Percentiles rank a stretch among this genome's conserved stretches.
Conservation (phyloP, 2,797 vertebrate genomes). For the Scyliorhinus canicula region DNA sequence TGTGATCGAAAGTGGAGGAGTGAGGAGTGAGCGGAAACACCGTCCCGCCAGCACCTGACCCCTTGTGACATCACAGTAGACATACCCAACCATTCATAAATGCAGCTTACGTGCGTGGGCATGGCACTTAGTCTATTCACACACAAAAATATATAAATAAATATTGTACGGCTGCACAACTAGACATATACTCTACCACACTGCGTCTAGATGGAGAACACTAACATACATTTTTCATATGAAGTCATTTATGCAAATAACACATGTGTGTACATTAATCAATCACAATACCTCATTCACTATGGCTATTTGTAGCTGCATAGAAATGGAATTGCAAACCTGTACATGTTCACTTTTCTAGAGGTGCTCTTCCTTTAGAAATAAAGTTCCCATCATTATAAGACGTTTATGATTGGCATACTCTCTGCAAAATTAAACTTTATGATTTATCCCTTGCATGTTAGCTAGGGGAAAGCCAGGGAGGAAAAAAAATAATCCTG, state of each 20-base stretch:
- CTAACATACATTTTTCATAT: too few species aligned
- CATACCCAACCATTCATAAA: neutral
- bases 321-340: neutral
- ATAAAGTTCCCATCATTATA: neutral
- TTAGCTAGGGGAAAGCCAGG: neutral
- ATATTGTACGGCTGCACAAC: neutral
- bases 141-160: neutral
- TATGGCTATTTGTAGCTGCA: neutral
- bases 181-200: neutral
- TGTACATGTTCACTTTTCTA: neutral
- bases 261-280: neutral
- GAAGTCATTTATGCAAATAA: neutral
- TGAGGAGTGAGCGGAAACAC: too few species aligned
- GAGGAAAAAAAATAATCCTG: neutral
- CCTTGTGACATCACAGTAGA: too few species aligned
- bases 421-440: neutral
- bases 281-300: neutral
- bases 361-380: neutral
- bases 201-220: neutral
- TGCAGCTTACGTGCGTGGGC: neutral
- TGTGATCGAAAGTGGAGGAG: too few species aligned
- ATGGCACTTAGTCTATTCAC: neutral
- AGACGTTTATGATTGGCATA: neutral
- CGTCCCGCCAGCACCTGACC: too few species aligned
- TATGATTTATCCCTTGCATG: neutral